A percentile compares a stretch with the other conserved stretches of the same genome.
Conservation (phyloP, 2,113 vertebrate genomes). For the Smithornis capensis region DNA sequence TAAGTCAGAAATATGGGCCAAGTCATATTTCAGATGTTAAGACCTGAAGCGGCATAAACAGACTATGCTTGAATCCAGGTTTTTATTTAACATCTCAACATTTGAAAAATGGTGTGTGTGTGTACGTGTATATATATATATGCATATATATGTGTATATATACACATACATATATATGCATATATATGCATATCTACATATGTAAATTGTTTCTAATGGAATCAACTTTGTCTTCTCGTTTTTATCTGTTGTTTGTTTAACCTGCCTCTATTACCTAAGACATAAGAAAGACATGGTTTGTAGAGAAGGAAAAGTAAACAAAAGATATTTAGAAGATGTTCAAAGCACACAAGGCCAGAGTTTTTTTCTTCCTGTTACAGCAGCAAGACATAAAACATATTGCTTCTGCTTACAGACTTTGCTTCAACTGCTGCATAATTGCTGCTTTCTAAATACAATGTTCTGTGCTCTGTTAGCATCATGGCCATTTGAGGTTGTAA, state of each 20-base stretch:
- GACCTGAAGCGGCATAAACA: neutral
- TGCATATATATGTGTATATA: too few relatives aligned
- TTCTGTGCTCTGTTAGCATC: neutral
- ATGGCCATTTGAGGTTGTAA: neutral
- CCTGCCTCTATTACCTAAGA: neutral
- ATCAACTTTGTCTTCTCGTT: neutral
- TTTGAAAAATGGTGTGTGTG: neutral
- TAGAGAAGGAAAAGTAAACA: neutral
- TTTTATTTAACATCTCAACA: neutral
- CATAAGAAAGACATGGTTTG: neutral
- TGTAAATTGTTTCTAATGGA: neutral
- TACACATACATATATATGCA: too few relatives aligned
- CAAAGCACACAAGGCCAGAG: neutral
- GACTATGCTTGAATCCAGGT: neutral
- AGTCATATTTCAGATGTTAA: neutral
- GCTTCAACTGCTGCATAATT: neutral
- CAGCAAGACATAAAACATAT: neutral
- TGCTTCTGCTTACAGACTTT: neutral
- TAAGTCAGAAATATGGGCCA: neutral
- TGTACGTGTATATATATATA: too few relatives aligned
- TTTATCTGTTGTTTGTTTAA: neutral
- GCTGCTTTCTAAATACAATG: neutral
- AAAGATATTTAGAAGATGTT: neutral
- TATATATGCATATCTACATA: neutral
- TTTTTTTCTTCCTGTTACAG: neutral